phyloP scores from a whole-genome alignment of 2,797 vertebrate genomes.

The Numenius phaeopus region DNA sequence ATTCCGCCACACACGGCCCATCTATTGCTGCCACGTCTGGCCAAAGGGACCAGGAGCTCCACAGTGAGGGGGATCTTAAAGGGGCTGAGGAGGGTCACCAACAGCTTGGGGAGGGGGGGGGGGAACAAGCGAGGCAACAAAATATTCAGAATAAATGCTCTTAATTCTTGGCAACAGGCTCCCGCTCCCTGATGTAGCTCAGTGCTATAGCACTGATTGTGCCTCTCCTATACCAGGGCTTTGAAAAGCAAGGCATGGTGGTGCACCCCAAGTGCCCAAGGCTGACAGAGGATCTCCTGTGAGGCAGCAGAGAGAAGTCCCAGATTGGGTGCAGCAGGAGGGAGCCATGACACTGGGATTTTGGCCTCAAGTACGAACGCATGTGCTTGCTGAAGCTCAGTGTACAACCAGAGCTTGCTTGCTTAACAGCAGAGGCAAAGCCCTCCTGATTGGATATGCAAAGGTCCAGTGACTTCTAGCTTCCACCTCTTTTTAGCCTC shows the following conservation, averaged over 20 bases:
- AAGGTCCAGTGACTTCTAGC: not conserved
- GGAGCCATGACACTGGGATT: not conserved
- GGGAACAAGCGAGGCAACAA: not conserved
- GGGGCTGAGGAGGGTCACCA: not conserved
- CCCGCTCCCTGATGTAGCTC: not conserved
- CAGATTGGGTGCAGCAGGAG: not conserved
- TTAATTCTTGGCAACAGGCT: not conserved
- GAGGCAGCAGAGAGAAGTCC: not conserved
- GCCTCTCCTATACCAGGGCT: fast-evolving
- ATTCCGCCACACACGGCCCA: slow-evolving; percentile 79
- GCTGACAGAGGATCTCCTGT: fast-evolving
- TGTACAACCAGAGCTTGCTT: not conserved
- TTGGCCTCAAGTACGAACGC: fast-evolving
- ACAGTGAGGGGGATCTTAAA: slow-evolving; percentile 37
- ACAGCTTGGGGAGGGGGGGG: not conserved
- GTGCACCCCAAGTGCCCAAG: too few relatives aligned
- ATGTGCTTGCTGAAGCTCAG: not conserved
- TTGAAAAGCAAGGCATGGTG: too few relatives aligned
- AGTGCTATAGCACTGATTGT: fast-evolving
- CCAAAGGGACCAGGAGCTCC: slow-evolving; percentile 61
- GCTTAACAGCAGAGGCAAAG: not conserved
- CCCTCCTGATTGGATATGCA: not conserved
- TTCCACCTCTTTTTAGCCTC: not conserved
- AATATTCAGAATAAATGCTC: not conserved
- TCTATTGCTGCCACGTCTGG: slow-evolving; percentile 83